Evolutionary conservation across 2,797 vertebrate species (phyloP).

Genomic region (Huso huso): DNA sequence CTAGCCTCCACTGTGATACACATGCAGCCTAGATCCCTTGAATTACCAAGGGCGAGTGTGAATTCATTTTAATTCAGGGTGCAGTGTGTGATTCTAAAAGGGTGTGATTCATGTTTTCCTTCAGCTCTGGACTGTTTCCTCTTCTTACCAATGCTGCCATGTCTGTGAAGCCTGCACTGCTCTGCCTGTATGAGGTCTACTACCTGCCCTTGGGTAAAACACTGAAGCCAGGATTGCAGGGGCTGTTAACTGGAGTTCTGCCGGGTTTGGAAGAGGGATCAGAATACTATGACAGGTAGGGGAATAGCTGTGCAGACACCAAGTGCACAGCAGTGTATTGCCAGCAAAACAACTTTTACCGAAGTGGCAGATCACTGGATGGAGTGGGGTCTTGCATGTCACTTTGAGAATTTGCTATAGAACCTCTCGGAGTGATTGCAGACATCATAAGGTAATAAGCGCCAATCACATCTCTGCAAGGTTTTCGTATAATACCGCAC

Average conservation of each 20-base stretch:
- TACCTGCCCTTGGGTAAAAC: slow-evolving; percentile 95
- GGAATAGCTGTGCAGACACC: not conserved
- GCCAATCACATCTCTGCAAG: too few species aligned
- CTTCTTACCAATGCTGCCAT: slow-evolving; percentile 96
- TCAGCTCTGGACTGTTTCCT: slow-evolving; percentile 91
- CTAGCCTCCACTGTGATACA: too few species aligned
- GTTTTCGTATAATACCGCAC: too few species aligned
- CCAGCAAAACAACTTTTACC: too few species aligned
- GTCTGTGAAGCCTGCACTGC: slow-evolving; percentile 92
- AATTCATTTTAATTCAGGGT: not conserved
- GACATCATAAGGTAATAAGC: too few species aligned
- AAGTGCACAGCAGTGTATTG: too few species aligned
- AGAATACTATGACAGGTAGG: slow-evolving; percentile 94
- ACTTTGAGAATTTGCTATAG: too few species aligned
- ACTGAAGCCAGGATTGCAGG: slow-evolving; percentile 93
- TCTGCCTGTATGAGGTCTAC: slow-evolving; percentile 93
- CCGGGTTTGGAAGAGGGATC: slow-evolving; percentile 96
- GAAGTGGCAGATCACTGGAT: too few species aligned
- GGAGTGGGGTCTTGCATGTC: too few species aligned
- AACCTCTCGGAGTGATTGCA: too few species aligned
- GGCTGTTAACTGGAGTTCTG: slow-evolving; percentile 87
- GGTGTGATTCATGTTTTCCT: slow-evolving; percentile 14
- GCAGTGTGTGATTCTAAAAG: not conserved
- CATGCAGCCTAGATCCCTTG: too few species aligned
- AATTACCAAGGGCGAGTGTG: too few species aligned